Conservation (phyloP, 2,797 vertebrate species). For the Hyperoplus lanceolatus region DNA sequence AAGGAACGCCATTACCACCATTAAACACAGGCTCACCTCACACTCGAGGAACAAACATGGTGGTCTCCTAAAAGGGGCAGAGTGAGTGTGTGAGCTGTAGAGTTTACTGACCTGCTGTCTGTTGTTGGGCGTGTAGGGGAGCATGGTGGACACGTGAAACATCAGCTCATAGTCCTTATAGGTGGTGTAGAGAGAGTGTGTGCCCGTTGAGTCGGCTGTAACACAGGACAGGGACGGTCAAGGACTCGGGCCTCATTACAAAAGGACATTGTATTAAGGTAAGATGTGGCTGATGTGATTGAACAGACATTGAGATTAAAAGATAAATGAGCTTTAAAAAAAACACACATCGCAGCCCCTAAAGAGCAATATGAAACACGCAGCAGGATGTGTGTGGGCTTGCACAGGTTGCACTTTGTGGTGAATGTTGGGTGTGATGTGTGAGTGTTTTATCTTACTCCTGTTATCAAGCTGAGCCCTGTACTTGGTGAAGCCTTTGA, state of each 20-base stretch:
- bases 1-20: slow-evolving; percentile 57
- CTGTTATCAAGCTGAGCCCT: slow-evolving; percentile 98
- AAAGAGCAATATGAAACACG: slow-evolving; percentile 6
- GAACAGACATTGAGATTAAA: slow-evolving; percentile 40
- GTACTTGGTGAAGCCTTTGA: slow-evolving; percentile 97
- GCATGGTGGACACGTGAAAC: slow-evolving; percentile 98
- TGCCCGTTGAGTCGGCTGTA: slow-evolving; percentile 97
- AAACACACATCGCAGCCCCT: background rate
- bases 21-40: slow-evolving; percentile 26
- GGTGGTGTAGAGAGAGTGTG: slow-evolving; percentile 97
- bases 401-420: slow-evolving; percentile 9
- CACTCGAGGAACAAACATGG: slow-evolving; percentile 20
- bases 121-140: slow-evolving; percentile 97
- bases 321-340: slow-evolving; percentile 5
- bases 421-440: slow-evolving; percentile 26
- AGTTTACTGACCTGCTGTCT: slow-evolving; percentile 92
- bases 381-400: slow-evolving; percentile 33
- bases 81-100: background rate
- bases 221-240: slow-evolving; percentile 50
- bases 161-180: slow-evolving; percentile 99
- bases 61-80: slow-evolving; percentile 16
- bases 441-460: slow-evolving; percentile 86
- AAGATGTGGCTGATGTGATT: slow-evolving; percentile 10
- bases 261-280: slow-evolving; percentile 20
- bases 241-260: slow-evolving; percentile 3